These are phyloP conservation scores for Epinotia brunnichana DNA, from an alignment of 2,888 invertebrate genomes.

Conservation along the genomic window DNA sequence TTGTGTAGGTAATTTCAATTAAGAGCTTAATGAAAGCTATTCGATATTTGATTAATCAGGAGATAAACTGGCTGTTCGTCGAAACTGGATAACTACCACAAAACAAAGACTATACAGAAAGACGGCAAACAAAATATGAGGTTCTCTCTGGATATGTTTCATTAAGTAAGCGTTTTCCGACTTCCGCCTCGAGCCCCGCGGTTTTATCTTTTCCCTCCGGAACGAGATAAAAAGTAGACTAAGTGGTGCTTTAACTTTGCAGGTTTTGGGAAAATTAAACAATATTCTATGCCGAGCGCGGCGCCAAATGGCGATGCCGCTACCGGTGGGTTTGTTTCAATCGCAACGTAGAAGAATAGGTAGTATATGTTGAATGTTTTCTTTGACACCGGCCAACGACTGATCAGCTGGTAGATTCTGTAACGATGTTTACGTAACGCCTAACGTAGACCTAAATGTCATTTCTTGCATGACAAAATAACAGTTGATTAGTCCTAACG, in stretches of 20 bases:
- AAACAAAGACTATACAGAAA: conserved; percentile 3
- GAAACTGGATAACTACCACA: background rate
- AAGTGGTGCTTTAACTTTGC: conserved; percentile 40
- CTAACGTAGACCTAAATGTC: no score
- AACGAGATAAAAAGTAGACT: conserved; percentile 35
- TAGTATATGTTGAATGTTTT: background rate
- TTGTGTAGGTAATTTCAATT: conserved; percentile 1
- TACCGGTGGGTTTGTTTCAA: background rate
- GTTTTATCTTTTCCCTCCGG: conserved; percentile 40
- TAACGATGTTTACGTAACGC: background rate
- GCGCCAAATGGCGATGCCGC: conserved; percentile 14
- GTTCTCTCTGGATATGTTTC: conserved; percentile 37
- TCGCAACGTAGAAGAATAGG: background rate
- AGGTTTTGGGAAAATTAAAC: conserved; percentile 31
- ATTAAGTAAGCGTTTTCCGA: conserved; percentile 41
- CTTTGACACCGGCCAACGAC: background rate
- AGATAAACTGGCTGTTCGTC: background rate
- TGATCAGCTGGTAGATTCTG: background rate
- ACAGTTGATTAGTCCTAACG: no score
- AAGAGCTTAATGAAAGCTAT: background rate
- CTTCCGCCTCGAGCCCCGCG: conserved; percentile 25
- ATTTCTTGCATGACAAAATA: no score
- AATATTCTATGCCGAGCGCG: conserved; percentile 17
- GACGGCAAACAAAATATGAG: conserved; percentile 35
- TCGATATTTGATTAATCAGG: background rate